These are phyloP conservation scores for Sanderia malayensis DNA, from an alignment of 30 jellyfish, hydroid and myxozoan genomes.

Conservation along the genomic window DNA sequence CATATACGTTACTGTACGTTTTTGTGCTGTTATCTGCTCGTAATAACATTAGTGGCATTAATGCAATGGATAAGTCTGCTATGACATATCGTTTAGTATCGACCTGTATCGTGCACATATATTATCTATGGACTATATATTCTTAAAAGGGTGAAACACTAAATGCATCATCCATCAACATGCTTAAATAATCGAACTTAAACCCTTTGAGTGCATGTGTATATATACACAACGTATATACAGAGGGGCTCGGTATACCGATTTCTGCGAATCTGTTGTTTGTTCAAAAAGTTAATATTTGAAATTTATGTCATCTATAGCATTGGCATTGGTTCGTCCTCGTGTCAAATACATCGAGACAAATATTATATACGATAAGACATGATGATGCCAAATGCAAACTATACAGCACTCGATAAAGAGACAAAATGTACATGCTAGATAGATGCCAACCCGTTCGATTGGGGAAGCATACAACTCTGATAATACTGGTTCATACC, in stretches of 20 bases:
- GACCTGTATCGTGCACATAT: not conserved
- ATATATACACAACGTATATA: slow-evolving; percentile 32
- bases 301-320: slow-evolving; percentile 30
- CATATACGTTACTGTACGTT: not conserved
- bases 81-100: not conserved
- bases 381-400: no score
- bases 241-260: not conserved
- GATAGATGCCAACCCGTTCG: slow-evolving; percentile 78
- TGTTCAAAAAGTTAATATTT: slow-evolving; percentile 46
- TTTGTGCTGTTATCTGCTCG: not conserved
- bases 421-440: slow-evolving; percentile 11
- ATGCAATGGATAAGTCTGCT: not conserved
- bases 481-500: slow-evolving; percentile 96
- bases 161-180: not conserved
- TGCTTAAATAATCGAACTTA: slow-evolving; percentile 31
- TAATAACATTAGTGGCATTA: not conserved
- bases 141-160: not conserved
- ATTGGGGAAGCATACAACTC: slow-evolving; percentile 93
- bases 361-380: slow-evolving; percentile 34
- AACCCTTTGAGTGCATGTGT: slow-evolving; percentile 37
- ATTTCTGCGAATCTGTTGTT: slow-evolving; percentile 14
- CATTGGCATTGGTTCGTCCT: no score
- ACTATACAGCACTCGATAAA: slow-evolving; percentile 14
- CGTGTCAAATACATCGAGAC: no score
- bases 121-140: not conserved